Conservation (phyloP, 2,888 invertebrate species). For the Mayetiola destructor region DNA sequence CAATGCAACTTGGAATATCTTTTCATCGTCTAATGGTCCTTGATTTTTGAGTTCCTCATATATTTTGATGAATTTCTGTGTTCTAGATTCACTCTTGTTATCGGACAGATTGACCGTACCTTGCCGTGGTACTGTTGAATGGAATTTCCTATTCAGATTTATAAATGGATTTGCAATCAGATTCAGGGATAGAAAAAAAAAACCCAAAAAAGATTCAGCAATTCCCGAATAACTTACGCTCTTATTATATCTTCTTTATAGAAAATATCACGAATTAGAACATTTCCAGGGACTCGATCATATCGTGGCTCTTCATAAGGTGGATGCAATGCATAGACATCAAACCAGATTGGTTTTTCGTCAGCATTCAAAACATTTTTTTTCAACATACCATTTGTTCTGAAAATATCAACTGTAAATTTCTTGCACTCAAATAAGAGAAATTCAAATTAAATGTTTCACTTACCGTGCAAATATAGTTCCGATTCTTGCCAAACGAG, state of each 20-base stretch:
- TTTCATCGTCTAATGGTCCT: conserved; percentile 40
- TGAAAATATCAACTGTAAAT: conserved; percentile 33
- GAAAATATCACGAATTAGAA: conserved; percentile 53
- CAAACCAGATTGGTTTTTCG: conserved; percentile 86
- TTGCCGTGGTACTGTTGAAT: conserved; percentile 42
- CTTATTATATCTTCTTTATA: conserved; percentile 71
- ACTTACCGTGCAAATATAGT: conserved; percentile 55
- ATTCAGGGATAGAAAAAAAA: conserved; percentile 18
- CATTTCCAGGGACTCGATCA: conserved; percentile 48
- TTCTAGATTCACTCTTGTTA: conserved; percentile 38
- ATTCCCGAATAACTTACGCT: too few relatives aligned
- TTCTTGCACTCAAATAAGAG: conserved; percentile 62
- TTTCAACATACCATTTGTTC: conserved; percentile 55
- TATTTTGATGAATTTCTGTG: conserved; percentile 45
- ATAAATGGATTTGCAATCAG: conserved; percentile 5
- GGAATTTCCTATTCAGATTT: conserved; percentile 45
- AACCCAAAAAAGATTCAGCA: background rate
- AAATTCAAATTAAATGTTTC: conserved; percentile 39
- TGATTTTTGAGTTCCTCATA: conserved; percentile 44
- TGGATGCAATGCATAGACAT: conserved; percentile 80
- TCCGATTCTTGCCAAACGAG: conserved; percentile 57
- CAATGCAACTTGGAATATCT: conserved; percentile 37
- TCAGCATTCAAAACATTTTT: conserved; percentile 52
- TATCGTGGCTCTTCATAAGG: conserved; percentile 70
- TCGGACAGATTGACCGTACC: conserved; percentile 42